Percentiles rank a stretch among this genome's conserved stretches.
Conservation (phyloP, 2,113 vertebrate genomes). For the Galeopterus variegatus region DNA sequence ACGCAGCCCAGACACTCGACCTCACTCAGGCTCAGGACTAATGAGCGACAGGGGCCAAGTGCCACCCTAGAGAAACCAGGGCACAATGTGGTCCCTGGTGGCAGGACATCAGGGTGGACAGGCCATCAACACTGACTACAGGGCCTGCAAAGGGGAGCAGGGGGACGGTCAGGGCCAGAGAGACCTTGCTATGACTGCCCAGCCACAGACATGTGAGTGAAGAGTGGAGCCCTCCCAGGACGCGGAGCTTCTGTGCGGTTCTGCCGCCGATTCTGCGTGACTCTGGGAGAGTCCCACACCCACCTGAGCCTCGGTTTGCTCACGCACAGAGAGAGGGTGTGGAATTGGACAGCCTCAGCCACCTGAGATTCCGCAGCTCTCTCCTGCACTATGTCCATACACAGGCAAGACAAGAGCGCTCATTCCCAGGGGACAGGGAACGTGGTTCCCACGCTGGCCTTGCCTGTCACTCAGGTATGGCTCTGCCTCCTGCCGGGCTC, state of each 20-base stretch:
- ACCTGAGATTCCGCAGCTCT: neutral
- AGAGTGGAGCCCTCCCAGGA: neutral
- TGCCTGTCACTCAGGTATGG: accelerated
- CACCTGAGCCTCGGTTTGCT: neutral
- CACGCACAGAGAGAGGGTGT: neutral
- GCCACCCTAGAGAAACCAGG: neutral
- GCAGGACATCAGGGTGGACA: accelerated
- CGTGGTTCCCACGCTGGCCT: neutral
- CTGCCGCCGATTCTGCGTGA: neutral
- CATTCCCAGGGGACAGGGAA: accelerated
- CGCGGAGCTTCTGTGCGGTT: neutral
- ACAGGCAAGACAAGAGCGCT: too few relatives aligned
- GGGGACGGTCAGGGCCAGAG: neutral
- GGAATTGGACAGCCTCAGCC: neutral
- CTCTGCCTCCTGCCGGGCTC: accelerated
- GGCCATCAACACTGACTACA: too few relatives aligned
- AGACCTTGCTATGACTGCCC: accelerated
- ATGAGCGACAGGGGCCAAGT: neutral
- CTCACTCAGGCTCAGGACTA: neutral
- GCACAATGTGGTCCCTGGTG: accelerated
- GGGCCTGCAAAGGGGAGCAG: neutral
- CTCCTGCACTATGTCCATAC: accelerated
- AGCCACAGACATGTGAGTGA: neutral
- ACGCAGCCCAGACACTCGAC: accelerated
- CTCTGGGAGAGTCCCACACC: neutral